A percentile compares a stretch with the other conserved stretches of the same genome.
Conservation (phyloP, 2,797 vertebrate species). For the Eulemur albifrons region DNA sequence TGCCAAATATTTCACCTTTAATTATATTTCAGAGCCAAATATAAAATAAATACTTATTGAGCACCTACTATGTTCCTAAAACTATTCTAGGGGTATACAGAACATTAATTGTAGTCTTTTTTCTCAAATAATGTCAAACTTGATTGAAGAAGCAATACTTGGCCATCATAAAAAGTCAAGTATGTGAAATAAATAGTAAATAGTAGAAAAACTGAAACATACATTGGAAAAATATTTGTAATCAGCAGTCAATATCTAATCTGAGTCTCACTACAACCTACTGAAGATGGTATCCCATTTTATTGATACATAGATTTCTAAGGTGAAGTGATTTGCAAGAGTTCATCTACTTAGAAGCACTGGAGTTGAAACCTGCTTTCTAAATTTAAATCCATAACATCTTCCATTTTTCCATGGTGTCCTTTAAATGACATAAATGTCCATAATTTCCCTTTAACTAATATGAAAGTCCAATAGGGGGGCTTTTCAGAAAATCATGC, state of each 20-base stretch:
- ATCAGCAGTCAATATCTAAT: background rate
- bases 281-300: background rate
- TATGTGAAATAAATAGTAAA: background rate
- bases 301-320: background rate
- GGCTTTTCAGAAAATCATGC: background rate
- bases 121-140: background rate
- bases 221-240: background rate
- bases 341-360: background rate
- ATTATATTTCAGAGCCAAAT: background rate
- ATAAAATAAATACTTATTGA: background rate
- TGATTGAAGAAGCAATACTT: background rate
- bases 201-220: background rate
- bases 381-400: background rate
- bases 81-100: background rate
- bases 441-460: background rate
- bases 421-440: background rate
- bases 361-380: background rate
- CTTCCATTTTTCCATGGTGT: background rate
- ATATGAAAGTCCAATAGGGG: background rate
- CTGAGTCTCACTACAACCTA: background rate
- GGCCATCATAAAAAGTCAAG: background rate
- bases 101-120: background rate
- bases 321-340: background rate
- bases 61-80: background rate
- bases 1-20: background rate